Percentiles rank a stretch among this genome's conserved stretches.
phyloP scores from a whole-genome alignment of 1,140 invertebrate genomes.

The Goniozus legneri region DNA sequence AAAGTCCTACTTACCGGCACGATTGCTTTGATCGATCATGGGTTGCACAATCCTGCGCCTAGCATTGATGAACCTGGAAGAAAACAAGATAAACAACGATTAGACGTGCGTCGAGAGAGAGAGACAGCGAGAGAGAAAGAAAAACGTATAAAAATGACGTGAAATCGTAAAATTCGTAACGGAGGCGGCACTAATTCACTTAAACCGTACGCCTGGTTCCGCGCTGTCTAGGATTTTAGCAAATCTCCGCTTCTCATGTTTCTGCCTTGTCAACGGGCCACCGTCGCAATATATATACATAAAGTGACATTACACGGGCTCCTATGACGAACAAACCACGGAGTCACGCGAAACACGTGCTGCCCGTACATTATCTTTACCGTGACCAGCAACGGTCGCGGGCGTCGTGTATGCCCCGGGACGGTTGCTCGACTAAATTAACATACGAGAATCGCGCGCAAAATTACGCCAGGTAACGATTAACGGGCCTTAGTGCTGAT shows the following conservation, averaged over 20 bases:
- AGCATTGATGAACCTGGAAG: conserved; percentile 96
- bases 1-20: conserved; percentile 80
- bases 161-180: neutral
- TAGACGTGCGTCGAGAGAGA: neutral
- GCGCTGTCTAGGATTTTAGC: neutral
- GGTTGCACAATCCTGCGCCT: conserved; percentile 95
- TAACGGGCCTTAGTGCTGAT: neutral
- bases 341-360: neutral
- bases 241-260: neutral
- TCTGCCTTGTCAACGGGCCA: too few relatives aligned
- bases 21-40: conserved; percentile 97
- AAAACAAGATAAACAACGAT: conserved; percentile 31
- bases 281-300: neutral
- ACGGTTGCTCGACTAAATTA: neutral
- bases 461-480: neutral
- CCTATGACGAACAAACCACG: neutral
- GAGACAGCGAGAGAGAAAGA: neutral
- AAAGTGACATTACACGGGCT: neutral
- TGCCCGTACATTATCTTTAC: conserved; percentile 1
- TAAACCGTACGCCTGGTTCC: too few relatives aligned
- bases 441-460: neutral
- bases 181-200: neutral
- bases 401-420: neutral
- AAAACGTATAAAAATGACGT: too few relatives aligned
- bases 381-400: neutral